Evolutionary conservation across 2,113 vertebrate species (phyloP).

Genomic region (Onychorhynchus coronatus): DNA sequence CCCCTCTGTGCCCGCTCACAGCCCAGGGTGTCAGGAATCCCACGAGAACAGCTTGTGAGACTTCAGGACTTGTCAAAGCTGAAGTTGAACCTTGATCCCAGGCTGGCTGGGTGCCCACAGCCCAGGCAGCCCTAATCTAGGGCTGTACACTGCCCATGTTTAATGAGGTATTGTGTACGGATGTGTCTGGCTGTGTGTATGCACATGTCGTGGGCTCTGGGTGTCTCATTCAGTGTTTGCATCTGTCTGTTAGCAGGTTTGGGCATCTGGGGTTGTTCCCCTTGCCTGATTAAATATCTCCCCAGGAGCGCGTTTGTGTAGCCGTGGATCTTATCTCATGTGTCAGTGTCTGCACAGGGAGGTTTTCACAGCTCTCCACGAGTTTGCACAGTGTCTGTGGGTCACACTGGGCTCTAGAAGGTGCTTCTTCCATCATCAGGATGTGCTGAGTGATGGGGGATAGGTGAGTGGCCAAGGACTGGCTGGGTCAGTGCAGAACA

Average conservation of each 20-base stretch:
- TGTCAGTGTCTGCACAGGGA: neutral
- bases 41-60: neutral
- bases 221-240: conserved; percentile 28
- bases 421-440: neutral
- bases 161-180: conserved; percentile 19
- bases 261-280: neutral
- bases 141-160: conserved; percentile 23
- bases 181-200: conserved; percentile 26
- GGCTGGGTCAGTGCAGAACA: neutral
- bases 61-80: conserved; percentile 4
- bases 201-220: neutral
- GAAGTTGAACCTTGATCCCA: neutral
- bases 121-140: conserved; percentile 45
- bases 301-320: neutral
- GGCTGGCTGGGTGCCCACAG: conserved; percentile 10
- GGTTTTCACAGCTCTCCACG: neutral
- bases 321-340: rapidly evolving
- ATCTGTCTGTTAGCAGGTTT: neutral
- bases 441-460: neutral
- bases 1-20: neutral
- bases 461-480: neutral
- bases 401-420: neutral
- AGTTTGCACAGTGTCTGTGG: neutral
- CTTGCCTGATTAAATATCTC: neutral
- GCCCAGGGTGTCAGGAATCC: neutral